Evolutionary conservation across 23 tunicate genomes (phyloP).

Genomic region (Pegea sp.): DNA sequence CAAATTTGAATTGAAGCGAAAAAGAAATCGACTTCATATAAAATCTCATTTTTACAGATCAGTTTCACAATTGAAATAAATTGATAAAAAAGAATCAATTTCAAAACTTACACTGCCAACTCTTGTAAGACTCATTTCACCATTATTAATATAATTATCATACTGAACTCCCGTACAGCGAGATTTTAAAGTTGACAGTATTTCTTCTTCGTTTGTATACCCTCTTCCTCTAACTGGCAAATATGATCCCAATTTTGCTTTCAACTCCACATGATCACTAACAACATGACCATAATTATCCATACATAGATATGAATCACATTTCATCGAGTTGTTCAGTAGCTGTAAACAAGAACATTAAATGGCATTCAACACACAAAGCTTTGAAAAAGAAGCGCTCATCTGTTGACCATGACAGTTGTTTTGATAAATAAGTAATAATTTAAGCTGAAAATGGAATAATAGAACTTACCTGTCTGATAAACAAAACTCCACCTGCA

Average conservation of each 20-base stretch:
- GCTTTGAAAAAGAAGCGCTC: no score
- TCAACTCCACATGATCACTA: not conserved
- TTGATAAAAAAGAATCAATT: not conserved
- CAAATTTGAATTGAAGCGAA: no score
- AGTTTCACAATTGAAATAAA: no score
- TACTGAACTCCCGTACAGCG: not conserved
- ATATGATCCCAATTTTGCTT: not conserved
- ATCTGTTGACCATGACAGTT: no score
- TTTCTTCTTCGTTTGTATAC: not conserved
- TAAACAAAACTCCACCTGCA: not conserved
- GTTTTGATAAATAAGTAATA: no score
- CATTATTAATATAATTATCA: not conserved
- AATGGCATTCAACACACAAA: no score
- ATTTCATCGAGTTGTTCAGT: not conserved
- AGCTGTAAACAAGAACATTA: not conserved
- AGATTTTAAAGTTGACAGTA: not conserved
- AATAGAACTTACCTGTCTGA: slow-evolving; percentile 1
- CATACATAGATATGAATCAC: not conserved
- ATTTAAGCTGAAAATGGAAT: no score
- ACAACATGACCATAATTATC: not conserved
- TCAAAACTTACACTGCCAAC: not conserved
- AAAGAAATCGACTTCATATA: no score
- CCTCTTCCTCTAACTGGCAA: not conserved
- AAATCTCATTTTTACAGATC: no score
- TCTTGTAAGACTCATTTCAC: not conserved